Evolutionary conservation across 2,888 invertebrate species (phyloP).

Genomic region (Harmothoe impar): DNA sequence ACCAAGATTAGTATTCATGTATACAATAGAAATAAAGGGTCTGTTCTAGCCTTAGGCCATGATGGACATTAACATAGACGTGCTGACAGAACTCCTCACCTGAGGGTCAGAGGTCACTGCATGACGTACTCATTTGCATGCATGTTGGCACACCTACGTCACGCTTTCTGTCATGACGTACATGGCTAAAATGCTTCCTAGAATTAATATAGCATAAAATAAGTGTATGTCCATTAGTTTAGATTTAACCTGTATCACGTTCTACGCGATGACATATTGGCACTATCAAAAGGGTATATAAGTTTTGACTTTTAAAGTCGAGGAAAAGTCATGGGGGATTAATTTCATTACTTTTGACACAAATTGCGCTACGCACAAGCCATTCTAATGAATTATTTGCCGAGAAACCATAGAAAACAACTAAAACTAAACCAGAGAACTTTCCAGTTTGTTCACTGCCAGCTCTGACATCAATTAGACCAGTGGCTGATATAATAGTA

Average conservation of each 20-base stretch:
- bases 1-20: neutral
- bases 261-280: neutral
- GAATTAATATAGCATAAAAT: neutral
- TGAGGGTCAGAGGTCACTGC: neutral
- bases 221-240: neutral
- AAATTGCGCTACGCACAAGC: too few species aligned
- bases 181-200: neutral
- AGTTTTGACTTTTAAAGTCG: neutral
- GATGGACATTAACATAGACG: neutral
- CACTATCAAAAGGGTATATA: neutral
- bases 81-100: conserved; percentile 3
- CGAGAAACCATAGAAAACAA: neutral
- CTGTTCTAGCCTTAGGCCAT: neutral
- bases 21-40: neutral
- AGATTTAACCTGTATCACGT: neutral
- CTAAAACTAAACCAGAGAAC: neutral
- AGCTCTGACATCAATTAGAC: neutral
- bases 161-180: neutral
- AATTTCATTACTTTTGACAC: too few species aligned
- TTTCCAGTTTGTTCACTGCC: neutral
- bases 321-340: neutral
- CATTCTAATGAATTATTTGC: too few species aligned
- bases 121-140: neutral
- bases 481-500: neutral
- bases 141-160: conserved; percentile 5